Percentiles rank a stretch among this genome's conserved stretches.
phyloP scores from a whole-genome alignment of 2,113 vertebrate species.

The Toxotes jaculatrix region DNA sequence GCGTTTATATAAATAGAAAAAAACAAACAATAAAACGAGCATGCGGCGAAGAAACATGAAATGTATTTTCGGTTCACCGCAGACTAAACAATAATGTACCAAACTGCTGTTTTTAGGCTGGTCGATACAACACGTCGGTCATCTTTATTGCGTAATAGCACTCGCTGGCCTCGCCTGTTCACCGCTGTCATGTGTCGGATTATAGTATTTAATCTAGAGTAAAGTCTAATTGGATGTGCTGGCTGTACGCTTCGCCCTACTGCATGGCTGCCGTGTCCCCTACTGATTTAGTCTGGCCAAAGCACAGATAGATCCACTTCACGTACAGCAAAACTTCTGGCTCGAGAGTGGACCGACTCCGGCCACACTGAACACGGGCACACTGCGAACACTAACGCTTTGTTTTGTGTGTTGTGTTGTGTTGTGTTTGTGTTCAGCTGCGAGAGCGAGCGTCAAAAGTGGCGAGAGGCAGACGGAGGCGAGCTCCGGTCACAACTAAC shows the following conservation, averaged over 20 bases:
- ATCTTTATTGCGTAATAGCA: constrained; percentile 80
- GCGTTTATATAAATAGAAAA: background rate
- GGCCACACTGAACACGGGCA: background rate
- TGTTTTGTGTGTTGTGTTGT: constrained; percentile 41
- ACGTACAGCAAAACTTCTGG: constrained; percentile 36
- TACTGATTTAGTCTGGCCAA: background rate
- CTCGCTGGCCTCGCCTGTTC: constrained; percentile 64
- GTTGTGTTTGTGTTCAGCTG: no score
- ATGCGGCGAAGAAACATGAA: constrained; percentile 2
- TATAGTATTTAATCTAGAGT: constrained; percentile 82
- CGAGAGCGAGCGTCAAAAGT: background rate
- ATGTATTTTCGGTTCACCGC: constrained; percentile 17
- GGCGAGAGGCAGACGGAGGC: background rate
- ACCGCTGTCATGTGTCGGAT: constrained; percentile 80
- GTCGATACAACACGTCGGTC: constrained; percentile 59
- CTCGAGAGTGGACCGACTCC: constrained; percentile 6
- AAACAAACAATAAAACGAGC: constrained; percentile 19
- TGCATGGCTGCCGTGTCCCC: constrained; percentile 3
- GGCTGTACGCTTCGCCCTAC: constrained; percentile 23
- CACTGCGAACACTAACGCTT: background rate
- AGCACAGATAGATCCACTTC: background rate
- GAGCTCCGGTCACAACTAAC: constrained; percentile 15
- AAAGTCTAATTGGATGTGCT: constrained; percentile 77
- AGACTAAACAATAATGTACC: constrained; percentile 44
- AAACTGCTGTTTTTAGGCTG: constrained; percentile 35